Evolutionary conservation across 1,140 invertebrate species (phyloP), one percentile per base, ranked within the genome.

Genomic region (Aporrectodea caliginosa): DNA sequence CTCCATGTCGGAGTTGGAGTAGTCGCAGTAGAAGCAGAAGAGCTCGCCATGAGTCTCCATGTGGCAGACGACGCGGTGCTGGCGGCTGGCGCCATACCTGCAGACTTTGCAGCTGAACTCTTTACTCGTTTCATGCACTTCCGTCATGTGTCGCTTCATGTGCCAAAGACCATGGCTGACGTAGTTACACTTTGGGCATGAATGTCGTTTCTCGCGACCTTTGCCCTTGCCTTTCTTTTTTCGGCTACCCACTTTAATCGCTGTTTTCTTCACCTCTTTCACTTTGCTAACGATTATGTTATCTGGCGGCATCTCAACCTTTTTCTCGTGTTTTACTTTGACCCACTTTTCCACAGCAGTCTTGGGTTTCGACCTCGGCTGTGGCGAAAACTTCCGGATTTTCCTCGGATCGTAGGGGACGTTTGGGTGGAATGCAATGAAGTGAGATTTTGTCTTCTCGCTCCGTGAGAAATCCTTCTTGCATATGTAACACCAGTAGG

Each of bases 101-200:
- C 79, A 80, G 29, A 80, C 74, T 12, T 68, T 68, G 58, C 79
- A 80, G n/a, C 69, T 77, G 33, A 77, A 71, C 2, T 71, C 75
- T 58, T 77, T 80, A 1, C 32, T 32, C n/a, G 70, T 31, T 35
- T 31, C 31, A 69, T 80, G 79, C 6, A 80, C 79, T 70, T 80
- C 79, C 6, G 34, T 16, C 14, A 80, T 32, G 35, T 80, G 79
- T 31, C 79, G 35, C 75, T 77, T 77, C 69, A 80, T 32, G 35
- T 80, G 79, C 79, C 79, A 80, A 2, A 72, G 32, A 34, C 76
- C 79, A n/a, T 69, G 31, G 35, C 79, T 35, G 16, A 69, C 68
- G 35, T 80, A 80, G 16, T 77, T 35, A 58, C 79, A 80, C 34
- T 80, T 77, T 16, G 73, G 75, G 35, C 79, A 80, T 14, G 69